Evolutionary conservation across 2,113 vertebrate species (phyloP).

Genomic region (Melospiza melodia): DNA sequence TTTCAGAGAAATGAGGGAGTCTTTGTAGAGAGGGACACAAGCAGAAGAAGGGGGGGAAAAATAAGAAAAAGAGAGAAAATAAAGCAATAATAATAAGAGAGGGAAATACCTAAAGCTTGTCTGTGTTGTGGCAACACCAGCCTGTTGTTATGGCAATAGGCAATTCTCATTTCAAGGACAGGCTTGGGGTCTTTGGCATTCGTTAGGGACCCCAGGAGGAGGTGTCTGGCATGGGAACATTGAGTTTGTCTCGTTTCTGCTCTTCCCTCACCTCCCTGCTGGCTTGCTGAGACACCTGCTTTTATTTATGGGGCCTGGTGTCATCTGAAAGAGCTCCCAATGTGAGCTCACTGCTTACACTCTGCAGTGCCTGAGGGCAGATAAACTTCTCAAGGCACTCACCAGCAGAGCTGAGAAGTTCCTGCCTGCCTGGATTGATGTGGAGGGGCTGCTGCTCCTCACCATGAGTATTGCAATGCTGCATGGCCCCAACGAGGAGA

Average conservation of each 20-base stretch:
- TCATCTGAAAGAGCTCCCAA: background rate
- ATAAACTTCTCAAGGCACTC: background rate
- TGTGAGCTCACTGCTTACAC: no score
- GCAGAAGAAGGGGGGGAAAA: background rate
- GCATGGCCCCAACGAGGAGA: no score
- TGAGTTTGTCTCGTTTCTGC: background rate
- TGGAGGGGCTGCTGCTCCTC: background rate
- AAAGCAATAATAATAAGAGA: slow-evolving; percentile 24
- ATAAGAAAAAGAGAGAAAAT: background rate
- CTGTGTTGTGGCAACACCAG: background rate
- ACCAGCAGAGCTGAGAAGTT: background rate
- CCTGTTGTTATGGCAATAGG: background rate
- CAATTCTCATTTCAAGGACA: background rate
- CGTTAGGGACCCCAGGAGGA: background rate
- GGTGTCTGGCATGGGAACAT: background rate
- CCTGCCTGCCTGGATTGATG: rapidly evolving
- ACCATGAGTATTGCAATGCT: rapidly evolving
- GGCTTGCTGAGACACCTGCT: background rate
- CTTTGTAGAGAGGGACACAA: slow-evolving; percentile 60
- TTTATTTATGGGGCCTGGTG: background rate
- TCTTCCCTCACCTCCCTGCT: background rate
- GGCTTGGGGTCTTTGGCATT: background rate
- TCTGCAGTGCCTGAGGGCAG: rapidly evolving
- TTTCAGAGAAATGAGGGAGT: slow-evolving; percentile 89
- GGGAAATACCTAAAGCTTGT: background rate